Conservation (phyloP, 2,797 vertebrate species). For the Cryptoblepharus egeriae region DNA sequence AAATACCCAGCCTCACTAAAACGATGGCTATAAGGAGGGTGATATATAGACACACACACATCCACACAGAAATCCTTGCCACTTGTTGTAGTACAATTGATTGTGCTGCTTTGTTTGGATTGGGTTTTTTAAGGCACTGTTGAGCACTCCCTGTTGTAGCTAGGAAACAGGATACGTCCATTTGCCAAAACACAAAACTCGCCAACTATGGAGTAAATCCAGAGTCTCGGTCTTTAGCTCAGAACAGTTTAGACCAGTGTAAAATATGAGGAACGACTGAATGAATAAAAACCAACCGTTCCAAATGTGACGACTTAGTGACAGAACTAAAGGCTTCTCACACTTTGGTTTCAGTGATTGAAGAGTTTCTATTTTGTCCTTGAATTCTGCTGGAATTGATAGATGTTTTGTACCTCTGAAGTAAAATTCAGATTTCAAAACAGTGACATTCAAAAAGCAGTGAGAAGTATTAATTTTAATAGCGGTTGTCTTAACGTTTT, state of each 20-base stretch:
- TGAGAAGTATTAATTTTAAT: background rate
- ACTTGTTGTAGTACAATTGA: conserved; percentile 49
- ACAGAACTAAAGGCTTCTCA: conserved; percentile 13
- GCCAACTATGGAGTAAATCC: conserved; percentile 23
- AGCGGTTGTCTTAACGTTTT: background rate
- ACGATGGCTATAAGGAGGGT: conserved; percentile 49
- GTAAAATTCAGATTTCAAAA: background rate
- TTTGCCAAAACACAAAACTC: conserved; percentile 23
- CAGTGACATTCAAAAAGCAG: conserved; percentile 13
- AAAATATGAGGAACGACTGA: conserved; percentile 4
- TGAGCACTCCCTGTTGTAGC: conserved; percentile 33
- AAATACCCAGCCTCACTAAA: conserved; percentile 49
- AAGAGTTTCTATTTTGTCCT: background rate
- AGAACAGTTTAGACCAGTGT: background rate
- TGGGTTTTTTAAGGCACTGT: conserved; percentile 44
- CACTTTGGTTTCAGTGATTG: background rate
- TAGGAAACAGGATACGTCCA: conserved; percentile 42
- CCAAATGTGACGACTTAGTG: conserved; percentile 17
- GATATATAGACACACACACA: conserved; percentile 47
- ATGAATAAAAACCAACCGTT: conserved; percentile 18
- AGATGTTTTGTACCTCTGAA: background rate
- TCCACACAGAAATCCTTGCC: conserved; percentile 58
- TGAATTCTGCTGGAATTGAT: background rate
- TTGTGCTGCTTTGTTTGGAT: conserved; percentile 47
- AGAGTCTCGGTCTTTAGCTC: conserved; percentile 1